Evolutionary conservation across 2,113 vertebrate genomes (phyloP), one percentile per base, ranked within the genome.

Genomic region (Boleophthalmus pectinirostris): DNA sequence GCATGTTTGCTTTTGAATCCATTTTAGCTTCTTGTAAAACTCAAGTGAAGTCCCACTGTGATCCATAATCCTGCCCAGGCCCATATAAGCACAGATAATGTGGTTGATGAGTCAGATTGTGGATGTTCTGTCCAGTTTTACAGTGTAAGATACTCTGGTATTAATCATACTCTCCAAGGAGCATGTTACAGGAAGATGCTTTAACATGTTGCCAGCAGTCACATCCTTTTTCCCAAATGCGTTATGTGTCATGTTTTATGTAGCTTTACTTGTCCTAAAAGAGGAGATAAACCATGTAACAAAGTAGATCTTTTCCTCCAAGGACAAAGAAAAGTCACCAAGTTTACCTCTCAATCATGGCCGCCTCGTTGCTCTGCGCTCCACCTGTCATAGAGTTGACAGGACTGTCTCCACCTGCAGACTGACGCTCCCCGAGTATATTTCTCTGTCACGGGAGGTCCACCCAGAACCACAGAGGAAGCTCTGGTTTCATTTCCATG

Each of bases 401-500:
- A 54, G 21, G 60, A 68, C 72, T 66, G 72, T 73, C 49, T 88
- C 60, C 71, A 86, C 85, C 77, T 90, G 69, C 70, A 77, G 46
- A 54, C 68, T 72, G 77, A 76, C 76, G 74, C 74, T 79, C 73
- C 67, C 54, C 35, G 69, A 56, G 70, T 68, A 65, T 35, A 73
- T 73, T 66, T 81, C 73, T 73, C 82, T 73, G 82, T 85, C 82
- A 81, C 21, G 20, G 87, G 72, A 73, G 82, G 53, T 77, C 78
- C 68, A 58, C 68, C 77, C 35, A 58, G n/a, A 70, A 4, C 64
- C 5, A 20, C 16, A 33, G 65, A 49, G 66, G 29, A n/a, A 68
- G 65, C 64, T 87, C 82, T 7, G 18, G 70, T 87, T 86, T 87
- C 69, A 80, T 83, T 85, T 83, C 79, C 68, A 67, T 51, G 82